Conservation (phyloP, 2,888 invertebrate species). For the Anarsia innoxiella region DNA sequence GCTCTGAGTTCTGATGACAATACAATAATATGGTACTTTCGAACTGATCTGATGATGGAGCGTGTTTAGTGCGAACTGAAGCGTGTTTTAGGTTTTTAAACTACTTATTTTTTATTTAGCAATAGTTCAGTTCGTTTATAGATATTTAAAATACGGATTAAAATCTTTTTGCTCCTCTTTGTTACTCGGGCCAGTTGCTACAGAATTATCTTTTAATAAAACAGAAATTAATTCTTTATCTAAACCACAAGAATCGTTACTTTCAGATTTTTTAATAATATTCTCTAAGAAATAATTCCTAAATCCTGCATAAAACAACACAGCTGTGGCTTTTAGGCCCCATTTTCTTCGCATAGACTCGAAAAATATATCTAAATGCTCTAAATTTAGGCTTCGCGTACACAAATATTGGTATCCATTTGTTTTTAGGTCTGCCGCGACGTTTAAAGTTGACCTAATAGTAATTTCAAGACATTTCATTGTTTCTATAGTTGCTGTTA, state of each 20-base stretch:
- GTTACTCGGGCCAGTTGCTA: neutral
- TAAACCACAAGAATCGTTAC: slow-evolving; percentile 5
- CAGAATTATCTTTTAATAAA: slow-evolving; percentile 4
- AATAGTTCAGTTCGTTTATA: too few species aligned
- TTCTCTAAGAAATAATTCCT: slow-evolving; percentile 7
- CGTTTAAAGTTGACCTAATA: slow-evolving; percentile 2
- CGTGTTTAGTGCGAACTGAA: too few species aligned
- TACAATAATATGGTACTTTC: too few species aligned
- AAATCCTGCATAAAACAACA: slow-evolving; percentile 6
- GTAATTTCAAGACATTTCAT: slow-evolving; percentile 7
- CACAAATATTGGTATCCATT: slow-evolving; percentile 6
- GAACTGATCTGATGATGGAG: too few species aligned
- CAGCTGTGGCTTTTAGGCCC: slow-evolving; percentile 4
- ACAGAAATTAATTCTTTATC: slow-evolving; percentile 8
- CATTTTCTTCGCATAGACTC: slow-evolving; percentile 7
- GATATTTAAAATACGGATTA: slow-evolving; percentile 8
- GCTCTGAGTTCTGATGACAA: too few species aligned
- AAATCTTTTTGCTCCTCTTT: slow-evolving; percentile 7
- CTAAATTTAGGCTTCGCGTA: slow-evolving; percentile 4
- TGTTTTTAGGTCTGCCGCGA: slow-evolving; percentile 2
- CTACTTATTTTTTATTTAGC: too few species aligned
- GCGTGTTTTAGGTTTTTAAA: too few species aligned
- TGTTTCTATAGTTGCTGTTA: slow-evolving; percentile 3
- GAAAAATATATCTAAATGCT: slow-evolving; percentile 4
- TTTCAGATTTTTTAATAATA: slow-evolving; percentile 7